Evolutionary conservation across 2,113 vertebrate species (phyloP), one percentile per base, ranked within the genome.

Genomic region (Lasiurus borealis): DNA sequence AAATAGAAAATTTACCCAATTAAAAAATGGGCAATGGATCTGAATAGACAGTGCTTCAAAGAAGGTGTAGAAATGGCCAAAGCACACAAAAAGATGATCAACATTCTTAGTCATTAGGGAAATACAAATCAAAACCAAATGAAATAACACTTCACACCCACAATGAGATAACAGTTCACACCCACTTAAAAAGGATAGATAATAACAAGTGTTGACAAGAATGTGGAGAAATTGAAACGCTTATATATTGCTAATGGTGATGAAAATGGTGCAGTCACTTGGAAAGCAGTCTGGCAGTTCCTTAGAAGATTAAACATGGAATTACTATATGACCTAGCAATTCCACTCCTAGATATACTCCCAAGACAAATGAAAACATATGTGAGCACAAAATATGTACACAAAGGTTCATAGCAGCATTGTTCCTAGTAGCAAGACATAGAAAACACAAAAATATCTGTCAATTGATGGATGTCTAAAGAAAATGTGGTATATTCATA

Each of bases 71-170:
- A 93, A 78, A 91, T 82, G 44, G 2, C 31, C 69, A 54, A 81
- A 81, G 50, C 27, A 31, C 19, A 34, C 73, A 23, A 90, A 88
- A 92, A 92, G 64, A 83, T n/a, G 25, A 13, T 71, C 23, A 92
- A 29, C 69, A 82, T 68, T 68, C 72, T 91, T 88, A 73, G 36
- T 69, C 48, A 73, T 52, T 90, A 93, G n/a, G 25, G 72, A 64
- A 75, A 92, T 80, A 36, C 31, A 77, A 81, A 85, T 91, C 29
- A 82, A 95, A 96, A 90, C 9, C 57, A 90, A 48, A 31, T 66
- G 4, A 96, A 31, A 68, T 73, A 87, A 82, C 12, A 88, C 16
- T 90, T 86, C 27, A 80, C 23, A 85, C 59, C 29, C 23, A 92
- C 52, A 44, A 21, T 71, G 9, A 97, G 59, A 68, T 78, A 87